A percentile compares a stretch with the other conserved stretches of the same genome.
phyloP scores from a whole-genome alignment of 2,113 vertebrate genomes.

The Stegostoma tigrinum region DNA sequence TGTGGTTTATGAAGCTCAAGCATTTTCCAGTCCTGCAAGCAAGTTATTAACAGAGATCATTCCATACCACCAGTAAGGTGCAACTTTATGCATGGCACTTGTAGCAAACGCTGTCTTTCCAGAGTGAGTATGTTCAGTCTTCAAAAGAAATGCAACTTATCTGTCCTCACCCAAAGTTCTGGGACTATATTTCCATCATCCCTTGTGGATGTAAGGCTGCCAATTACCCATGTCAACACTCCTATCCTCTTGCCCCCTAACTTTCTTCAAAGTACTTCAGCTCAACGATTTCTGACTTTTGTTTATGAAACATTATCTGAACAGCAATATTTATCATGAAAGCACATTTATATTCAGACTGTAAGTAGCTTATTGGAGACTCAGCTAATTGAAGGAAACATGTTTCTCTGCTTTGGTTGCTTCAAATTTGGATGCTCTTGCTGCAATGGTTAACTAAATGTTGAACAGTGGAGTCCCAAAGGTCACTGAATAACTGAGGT shows the following conservation, averaged over 20 bases:
- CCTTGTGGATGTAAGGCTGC: background rate
- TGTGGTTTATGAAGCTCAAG: background rate
- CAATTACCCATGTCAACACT: background rate
- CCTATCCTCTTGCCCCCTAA: background rate
- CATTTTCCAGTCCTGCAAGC: background rate
- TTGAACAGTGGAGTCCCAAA: background rate
- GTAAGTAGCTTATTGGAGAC: background rate
- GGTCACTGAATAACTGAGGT: background rate
- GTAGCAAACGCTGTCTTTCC: background rate
- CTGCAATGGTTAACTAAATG: background rate
- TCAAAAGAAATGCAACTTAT: background rate
- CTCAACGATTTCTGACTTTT: background rate
- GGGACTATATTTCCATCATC: background rate
- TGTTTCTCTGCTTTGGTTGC: slow-evolving; percentile 24
- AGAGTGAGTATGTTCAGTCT: background rate
- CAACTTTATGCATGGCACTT: background rate
- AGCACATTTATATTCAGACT: background rate
- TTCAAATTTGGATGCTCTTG: background rate
- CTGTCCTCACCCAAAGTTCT: background rate
- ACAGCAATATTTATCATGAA: background rate
- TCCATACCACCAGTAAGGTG: background rate
- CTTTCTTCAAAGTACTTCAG: background rate
- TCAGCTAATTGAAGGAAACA: slow-evolving; percentile 1
- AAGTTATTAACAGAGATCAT: background rate
- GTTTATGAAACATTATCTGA: background rate